Base-by-base conservation (phyloP, 2,888 invertebrate genomes). In the Cabera pusaria region DNA sequence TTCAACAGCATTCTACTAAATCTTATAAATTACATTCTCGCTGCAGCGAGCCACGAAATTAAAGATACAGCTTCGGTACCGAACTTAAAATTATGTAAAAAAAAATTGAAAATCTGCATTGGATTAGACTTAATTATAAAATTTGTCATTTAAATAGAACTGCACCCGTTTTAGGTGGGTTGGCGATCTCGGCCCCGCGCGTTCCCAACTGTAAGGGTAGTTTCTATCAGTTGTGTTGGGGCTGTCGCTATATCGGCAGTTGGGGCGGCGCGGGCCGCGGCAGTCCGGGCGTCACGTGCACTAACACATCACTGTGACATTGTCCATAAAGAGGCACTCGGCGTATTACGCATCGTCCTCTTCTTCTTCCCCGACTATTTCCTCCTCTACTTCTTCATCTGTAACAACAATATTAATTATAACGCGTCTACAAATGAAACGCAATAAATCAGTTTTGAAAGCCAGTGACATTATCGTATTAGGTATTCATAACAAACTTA, bases 291-390 rank as follows among this genome's bases (percentile, higher is more conserved):
- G 84, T 85, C 87, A 86, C 89, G 68, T 73, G 72, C 84, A 86
- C 85, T 81, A 82, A 84, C 87, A 87, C 87, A 75, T 84, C 88
- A 89, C 89, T 86, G 89, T 88, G 88, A 89, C 88, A 89, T 88
- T 85, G 88, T 89, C 89, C 89, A 78, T 86, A 71, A 52, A 63
- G 76, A 80, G 75, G 75, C 79, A 71, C 79, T 64, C 75, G 71
- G 69, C 80, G 81, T 90, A 90, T 90, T 90, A 90, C 90, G 90
- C 88, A 57, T 90, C 90, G 49, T 90, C 90, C 64, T 88, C 90
- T 52, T 90, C 90, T 59, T 90, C 89, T 64, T 89, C 90, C 6
- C 72, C 87, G 68, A 87, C 68, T 72, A 86, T 62, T 54, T 90
- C 89, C 43, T 90, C 90, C 59, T 89, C 89, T 29, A 88, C 86